Evolutionary conservation across 2,888 invertebrate genomes (phyloP).

Genomic region (Arge pagana): DNA sequence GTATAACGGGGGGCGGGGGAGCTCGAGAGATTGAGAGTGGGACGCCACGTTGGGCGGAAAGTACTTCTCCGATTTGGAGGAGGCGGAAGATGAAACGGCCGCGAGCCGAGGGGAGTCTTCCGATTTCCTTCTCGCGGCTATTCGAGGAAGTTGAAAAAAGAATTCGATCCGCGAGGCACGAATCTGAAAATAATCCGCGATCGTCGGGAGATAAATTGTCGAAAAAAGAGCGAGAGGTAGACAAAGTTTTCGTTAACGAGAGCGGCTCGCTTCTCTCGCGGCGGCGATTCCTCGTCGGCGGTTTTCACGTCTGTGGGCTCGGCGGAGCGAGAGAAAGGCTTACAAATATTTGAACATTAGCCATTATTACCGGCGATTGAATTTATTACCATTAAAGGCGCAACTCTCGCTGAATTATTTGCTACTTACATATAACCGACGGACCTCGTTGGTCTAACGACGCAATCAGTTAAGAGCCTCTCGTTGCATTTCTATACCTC

Average conservation of each 20-base stretch:
- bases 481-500: too few relatives aligned
- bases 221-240: too few relatives aligned
- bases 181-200: background rate
- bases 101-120: too few relatives aligned
- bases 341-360: slow-evolving; percentile 16
- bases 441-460: too few relatives aligned
- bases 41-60: too few relatives aligned
- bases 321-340: slow-evolving; percentile 2
- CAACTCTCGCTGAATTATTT: background rate
- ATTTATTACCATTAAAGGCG: slow-evolving; percentile 19
- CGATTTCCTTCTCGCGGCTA: slow-evolving; percentile 10
- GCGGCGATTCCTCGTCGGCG: too few relatives aligned
- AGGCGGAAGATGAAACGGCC: too few relatives aligned
- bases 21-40: background rate
- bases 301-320: slow-evolving; percentile 6
- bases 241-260: too few relatives aligned
- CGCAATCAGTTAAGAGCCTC: too few relatives aligned
- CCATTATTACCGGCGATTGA: slow-evolving; percentile 17
- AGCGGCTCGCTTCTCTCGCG: too few relatives aligned
- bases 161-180: background rate
- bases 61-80: too few relatives aligned
- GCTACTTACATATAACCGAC: background rate
- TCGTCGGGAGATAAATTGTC: background rate
- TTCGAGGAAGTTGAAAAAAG: background rate
- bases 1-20: too few relatives aligned